Percentiles rank a stretch among this genome's conserved stretches.
These are phyloP conservation scores for Neostethus bicornis DNA, from an alignment of 2,797 vertebrate species.

Conservation along the genomic window DNA sequence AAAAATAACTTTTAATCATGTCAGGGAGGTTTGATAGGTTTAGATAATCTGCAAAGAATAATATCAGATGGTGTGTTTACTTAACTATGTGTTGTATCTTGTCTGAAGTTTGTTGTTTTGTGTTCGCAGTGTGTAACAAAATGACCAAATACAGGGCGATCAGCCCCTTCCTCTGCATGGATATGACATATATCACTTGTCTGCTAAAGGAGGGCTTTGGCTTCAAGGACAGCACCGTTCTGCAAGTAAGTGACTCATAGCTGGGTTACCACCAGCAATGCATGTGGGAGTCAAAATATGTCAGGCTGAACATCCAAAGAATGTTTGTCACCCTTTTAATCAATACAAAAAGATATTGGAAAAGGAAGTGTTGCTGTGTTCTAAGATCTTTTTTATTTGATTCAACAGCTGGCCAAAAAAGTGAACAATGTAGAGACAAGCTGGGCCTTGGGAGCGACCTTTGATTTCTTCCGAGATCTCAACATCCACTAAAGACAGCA, in stretches of 20 bases:
- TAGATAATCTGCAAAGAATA: background rate
- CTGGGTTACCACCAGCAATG: background rate
- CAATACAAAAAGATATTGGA: background rate
- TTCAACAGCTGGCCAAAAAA: constrained; percentile 91
- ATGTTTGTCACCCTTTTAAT: background rate
- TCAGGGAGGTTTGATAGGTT: constrained; percentile 53
- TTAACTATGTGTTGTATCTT: constrained; percentile 27
- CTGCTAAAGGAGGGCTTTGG: constrained; percentile 97
- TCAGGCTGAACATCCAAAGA: constrained; percentile 5
- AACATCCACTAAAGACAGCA: constrained; percentile 82
- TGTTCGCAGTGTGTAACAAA: constrained; percentile 90
- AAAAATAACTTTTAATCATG: constrained; percentile 64
- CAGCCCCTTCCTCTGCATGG: constrained; percentile 98
- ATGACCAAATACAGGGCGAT: constrained; percentile 89
- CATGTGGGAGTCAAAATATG: background rate
- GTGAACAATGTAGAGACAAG: constrained; percentile 98
- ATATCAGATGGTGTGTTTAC: constrained; percentile 1
- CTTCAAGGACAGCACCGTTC: constrained; percentile 89
- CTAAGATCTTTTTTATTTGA: constrained; percentile 23
- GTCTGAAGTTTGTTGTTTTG: constrained; percentile 29
- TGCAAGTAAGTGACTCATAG: constrained; percentile 83
- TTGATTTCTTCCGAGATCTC: constrained; percentile 92
- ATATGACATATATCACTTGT: constrained; percentile 95
- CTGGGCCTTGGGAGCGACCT: constrained; percentile 96
- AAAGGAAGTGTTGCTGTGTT: background rate